Evolutionary conservation across 2,797 vertebrate species (phyloP).

Genomic region (Manis javanica): DNA sequence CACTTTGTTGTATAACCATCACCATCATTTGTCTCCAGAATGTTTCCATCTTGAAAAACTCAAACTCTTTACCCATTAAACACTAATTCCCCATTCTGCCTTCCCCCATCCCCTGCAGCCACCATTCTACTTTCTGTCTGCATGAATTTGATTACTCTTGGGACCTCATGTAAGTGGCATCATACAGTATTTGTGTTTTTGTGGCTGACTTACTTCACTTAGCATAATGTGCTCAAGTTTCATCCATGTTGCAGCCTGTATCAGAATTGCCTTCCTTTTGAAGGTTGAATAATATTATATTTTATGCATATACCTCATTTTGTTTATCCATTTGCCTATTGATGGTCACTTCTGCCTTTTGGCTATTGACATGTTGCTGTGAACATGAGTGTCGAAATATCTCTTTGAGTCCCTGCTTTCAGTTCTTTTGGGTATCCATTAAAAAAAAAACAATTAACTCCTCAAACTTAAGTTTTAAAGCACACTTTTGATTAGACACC

Average conservation of each 20-base stretch:
- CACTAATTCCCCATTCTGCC: background rate
- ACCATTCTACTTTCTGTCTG: background rate
- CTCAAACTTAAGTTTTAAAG: background rate
- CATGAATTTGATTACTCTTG: background rate
- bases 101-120: background rate
- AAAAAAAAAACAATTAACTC: background rate
- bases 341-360: background rate
- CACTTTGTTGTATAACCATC: background rate
- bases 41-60: background rate
- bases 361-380: background rate
- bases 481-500: background rate
- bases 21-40: background rate
- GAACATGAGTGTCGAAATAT: background rate
- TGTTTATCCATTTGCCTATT: background rate
- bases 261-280: background rate
- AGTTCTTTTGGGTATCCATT: background rate
- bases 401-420: background rate
- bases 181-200: background rate
- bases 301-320: background rate
- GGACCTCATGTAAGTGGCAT: background rate
- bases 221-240: background rate
- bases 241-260: background rate
- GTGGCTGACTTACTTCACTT: background rate
- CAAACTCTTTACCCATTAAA: background rate
- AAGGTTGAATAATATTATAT: background rate